Evolutionary conservation across 2,888 invertebrate species (phyloP).

Genomic region (Rhagonycha fulva): DNA sequence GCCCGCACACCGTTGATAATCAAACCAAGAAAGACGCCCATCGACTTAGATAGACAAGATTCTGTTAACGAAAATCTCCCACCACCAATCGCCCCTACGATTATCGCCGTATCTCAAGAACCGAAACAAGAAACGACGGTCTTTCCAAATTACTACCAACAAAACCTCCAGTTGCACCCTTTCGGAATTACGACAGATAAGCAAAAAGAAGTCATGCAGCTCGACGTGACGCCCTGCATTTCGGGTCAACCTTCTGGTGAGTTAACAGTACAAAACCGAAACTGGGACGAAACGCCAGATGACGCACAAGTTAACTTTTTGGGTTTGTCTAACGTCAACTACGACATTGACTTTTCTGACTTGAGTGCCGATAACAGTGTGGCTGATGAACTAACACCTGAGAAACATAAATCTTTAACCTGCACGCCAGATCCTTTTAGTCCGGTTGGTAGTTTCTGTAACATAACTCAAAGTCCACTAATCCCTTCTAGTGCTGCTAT

Average conservation of each 20-base stretch:
- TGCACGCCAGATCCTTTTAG: constrained; percentile 61
- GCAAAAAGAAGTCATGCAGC: constrained; percentile 43
- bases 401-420: constrained; percentile 46
- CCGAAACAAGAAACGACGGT: constrained; percentile 17
- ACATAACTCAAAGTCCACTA: constrained; percentile 48
- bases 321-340: constrained; percentile 72
- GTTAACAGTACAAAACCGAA: constrained; percentile 62
- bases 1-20: constrained; percentile 75
- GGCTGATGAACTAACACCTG: constrained; percentile 60
- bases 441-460: constrained; percentile 55
- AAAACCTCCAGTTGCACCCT: constrained; percentile 46
- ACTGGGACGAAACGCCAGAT: constrained; percentile 67
- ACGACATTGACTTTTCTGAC: constrained; percentile 77
- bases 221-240: constrained; percentile 52
- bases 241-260: constrained; percentile 58
- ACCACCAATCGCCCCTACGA: constrained; percentile 37
- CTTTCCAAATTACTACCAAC: constrained; percentile 43
- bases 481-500: constrained; percentile 40
- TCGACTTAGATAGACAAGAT: constrained; percentile 51
- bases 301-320: constrained; percentile 62
- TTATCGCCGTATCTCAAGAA: constrained; percentile 7
- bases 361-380: constrained; percentile 73
- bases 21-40: constrained; percentile 66
- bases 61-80: constrained; percentile 33
- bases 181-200: constrained; percentile 37